A percentile compares a stretch with the other conserved stretches of the same genome.
These are phyloP conservation scores for Caranx ignobilis DNA, from an alignment of 2,113 vertebrate species.

Conservation along the genomic window DNA sequence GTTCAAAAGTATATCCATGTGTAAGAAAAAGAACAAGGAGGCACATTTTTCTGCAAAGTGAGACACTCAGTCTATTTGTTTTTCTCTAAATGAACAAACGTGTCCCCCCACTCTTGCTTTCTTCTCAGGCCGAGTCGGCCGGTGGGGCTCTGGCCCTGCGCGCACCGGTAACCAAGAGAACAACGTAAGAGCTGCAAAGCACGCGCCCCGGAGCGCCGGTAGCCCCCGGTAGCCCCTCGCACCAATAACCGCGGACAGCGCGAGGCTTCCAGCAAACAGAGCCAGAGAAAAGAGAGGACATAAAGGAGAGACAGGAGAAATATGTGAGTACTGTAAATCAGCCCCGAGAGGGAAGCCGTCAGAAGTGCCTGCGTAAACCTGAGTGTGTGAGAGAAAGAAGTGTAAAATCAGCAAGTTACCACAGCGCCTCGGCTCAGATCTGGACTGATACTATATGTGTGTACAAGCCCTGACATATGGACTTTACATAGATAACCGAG, in stretches of 20 bases:
- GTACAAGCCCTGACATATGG: not conserved
- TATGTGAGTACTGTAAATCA: slow-evolving; percentile 91
- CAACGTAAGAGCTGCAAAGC: slow-evolving; percentile 82
- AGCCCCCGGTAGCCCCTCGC: slow-evolving; percentile 75
- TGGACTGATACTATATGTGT: no score
- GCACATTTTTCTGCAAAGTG: slow-evolving; percentile 4
- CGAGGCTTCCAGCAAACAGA: slow-evolving; percentile 84
- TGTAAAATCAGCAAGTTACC: slow-evolving; percentile 35
- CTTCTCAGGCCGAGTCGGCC: slow-evolving; percentile 51
- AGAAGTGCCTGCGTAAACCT: slow-evolving; percentile 67
- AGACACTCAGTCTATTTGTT: slow-evolving; percentile 22
- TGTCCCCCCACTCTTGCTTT: slow-evolving; percentile 17
- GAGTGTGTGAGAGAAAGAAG: slow-evolving; percentile 32
- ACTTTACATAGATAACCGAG: not conserved
- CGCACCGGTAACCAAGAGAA: slow-evolving; percentile 88
- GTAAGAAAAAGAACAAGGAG: not conserved
- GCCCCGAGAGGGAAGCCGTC: slow-evolving; percentile 85
- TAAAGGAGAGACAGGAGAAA: slow-evolving; percentile 75
- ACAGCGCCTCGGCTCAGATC: not conserved
- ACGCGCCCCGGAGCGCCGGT: slow-evolving; percentile 83
- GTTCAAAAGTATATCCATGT: not conserved
- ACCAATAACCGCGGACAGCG: slow-evolving; percentile 82
- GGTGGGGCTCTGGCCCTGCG: slow-evolving; percentile 66
- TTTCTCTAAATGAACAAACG: slow-evolving; percentile 21
- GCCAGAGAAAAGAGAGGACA: slow-evolving; percentile 75